These are phyloP conservation scores for Rhinella marina DNA, from an alignment of 2,797 vertebrate species.

Conservation along the genomic window DNA sequence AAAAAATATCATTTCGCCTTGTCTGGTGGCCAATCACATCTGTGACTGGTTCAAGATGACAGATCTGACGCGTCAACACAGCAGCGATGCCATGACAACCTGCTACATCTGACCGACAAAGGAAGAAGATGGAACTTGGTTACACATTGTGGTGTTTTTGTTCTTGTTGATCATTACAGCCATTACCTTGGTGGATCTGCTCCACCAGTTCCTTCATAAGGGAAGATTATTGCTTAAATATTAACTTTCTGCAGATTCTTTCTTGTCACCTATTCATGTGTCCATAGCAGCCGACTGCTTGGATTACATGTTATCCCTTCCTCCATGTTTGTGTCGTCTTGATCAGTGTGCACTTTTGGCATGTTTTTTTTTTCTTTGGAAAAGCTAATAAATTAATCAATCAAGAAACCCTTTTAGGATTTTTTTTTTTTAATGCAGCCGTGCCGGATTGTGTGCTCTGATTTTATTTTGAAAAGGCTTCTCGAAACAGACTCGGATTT, in stretches of 20 bases:
- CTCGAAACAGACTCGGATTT: background rate
- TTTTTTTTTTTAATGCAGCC: background rate
- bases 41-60: background rate
- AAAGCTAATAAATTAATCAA: no score
- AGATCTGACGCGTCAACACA: background rate
- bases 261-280: conserved; percentile 43
- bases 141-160: conserved; percentile 20
- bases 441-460: background rate
- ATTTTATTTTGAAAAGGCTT: background rate
- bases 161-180: conserved; percentile 46
- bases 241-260: conserved; percentile 50
- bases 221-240: conserved; percentile 54
- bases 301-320: conserved; percentile 4
- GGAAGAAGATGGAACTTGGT: background rate
- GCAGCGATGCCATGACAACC: conserved; percentile 23
- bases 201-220: conserved; percentile 48
- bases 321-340: conserved; percentile 26
- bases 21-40: conserved; percentile 1
- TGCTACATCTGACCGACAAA: conserved; percentile 38
- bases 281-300: conserved; percentile 44
- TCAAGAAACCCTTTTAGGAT: background rate
- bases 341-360: background rate
- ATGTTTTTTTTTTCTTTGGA: no score
- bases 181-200: conserved; percentile 30
- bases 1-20: background rate